phyloP scores from a whole-genome alignment of 2,113 vertebrate genomes.

The Corvus hawaiiensis region DNA sequence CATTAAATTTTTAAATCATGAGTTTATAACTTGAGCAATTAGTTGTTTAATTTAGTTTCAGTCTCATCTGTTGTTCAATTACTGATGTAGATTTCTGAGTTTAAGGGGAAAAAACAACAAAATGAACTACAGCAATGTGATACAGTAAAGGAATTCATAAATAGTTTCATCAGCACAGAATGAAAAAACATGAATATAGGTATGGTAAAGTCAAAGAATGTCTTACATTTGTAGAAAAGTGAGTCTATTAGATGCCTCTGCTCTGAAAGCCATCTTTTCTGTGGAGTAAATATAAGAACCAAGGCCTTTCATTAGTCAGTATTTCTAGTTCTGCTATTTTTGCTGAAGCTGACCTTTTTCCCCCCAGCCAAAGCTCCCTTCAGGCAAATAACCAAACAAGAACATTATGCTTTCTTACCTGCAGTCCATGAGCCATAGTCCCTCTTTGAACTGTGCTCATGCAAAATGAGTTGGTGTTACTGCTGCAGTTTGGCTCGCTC shows the following conservation, averaged over 20 bases:
- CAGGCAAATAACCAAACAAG: background rate
- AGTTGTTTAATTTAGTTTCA: background rate
- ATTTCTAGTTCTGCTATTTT: background rate
- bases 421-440: conserved; percentile 21
- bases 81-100: background rate
- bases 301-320: background rate
- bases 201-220: background rate
- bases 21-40: background rate
- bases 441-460: background rate
- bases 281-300: background rate
- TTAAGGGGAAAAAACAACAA: background rate
- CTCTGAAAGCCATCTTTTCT: background rate
- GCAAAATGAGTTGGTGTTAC: background rate
- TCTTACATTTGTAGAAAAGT: background rate
- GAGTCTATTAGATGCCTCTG: background rate
- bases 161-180: background rate
- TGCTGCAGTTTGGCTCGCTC: background rate
- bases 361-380: background rate
- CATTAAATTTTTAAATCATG: background rate
- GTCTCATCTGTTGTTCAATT: background rate
- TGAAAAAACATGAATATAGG: background rate
- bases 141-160: background rate
- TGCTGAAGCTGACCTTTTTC: background rate
- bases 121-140: background rate
- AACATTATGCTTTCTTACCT: background rate